Evolutionary conservation across 1,140 invertebrate genomes (phyloP), one percentile per base, ranked within the genome.

Genomic region (Halesus radiatus): DNA sequence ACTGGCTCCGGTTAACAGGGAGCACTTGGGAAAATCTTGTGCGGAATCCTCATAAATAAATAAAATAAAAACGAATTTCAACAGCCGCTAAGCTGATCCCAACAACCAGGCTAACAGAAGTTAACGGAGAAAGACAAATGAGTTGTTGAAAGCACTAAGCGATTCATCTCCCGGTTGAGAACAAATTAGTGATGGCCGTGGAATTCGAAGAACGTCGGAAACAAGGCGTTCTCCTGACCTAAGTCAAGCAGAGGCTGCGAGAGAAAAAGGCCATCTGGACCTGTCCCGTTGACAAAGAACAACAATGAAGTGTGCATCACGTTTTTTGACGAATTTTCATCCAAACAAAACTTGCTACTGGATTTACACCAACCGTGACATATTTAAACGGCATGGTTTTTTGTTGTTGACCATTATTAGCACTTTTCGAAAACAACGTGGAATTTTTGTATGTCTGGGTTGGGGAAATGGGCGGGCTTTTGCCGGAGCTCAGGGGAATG

Each of bases 121-220:
- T 45, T 37, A 45, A 45, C 37, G 37, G 37, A 45, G 56, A 23
- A 20, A 56, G 7, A 20, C 20, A 60, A 60, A 60, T 20, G 56
- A 20, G 56, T 60, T 60, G 56, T 18, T 60, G 56, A 60, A 60
- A 23, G 56, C 56, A 60, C 7, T 18, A 23, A 60, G 1, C 56
- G 54, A 22, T 22, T n/a, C 54, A 22, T 22, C 54, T n/a, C 37
- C 37, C 37, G n/a, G 54, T n/a, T 20, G 18, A 23, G 56, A 60
- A 60, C 56, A 60, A 60, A 60, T 60, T 60, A 23, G 18, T 6
- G 56, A 13, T 60, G 56, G 23, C 56, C 56, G 20, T 60, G 56
- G 23, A 60, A 60, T 6, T 13, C 7, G 20, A 18, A 60, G 56
- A 60, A 18, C n/a, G 54, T 18, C 4, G 5, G 26, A 5, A 3